Base-by-base conservation (phyloP, 92 coral and sea anemone species). In the Parazoanthus atlanticus region DNA sequence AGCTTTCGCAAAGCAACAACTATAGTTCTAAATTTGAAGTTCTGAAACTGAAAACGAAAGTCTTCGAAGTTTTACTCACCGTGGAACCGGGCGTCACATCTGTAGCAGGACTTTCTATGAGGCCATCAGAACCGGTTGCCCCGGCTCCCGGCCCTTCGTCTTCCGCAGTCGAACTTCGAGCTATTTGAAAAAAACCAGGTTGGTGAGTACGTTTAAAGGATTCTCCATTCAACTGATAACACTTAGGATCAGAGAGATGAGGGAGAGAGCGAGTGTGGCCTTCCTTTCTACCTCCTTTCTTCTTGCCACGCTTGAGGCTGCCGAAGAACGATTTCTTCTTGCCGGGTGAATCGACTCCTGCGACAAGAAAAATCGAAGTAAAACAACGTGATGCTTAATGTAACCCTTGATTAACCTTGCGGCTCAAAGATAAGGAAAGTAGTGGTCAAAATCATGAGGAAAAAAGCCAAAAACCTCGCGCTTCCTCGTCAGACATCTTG, bases 401-500 rank as follows among this genome's bases (percentile, higher is more conserved):
- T 33, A 47, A 69, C 61, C 43, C 86, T 56, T 66, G 56, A 11
- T 52, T 1, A 76, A 26, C 56, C 31, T 15, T 73, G n/a, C 23
- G 21, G 40, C 82, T 30, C 29, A 74, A 43, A 75, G 36, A 32
- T 56, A 65, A 43, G 25, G 47, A 46, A 33, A 71, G 89, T 43
- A 40, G 70, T 41, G 3, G 6, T 33, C 32, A 78, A 86, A 70
- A 72, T 88, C 54, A 74, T 84, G 80, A 47, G 80, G 38, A 76
- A 80, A 90, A 86, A 33, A 79, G 88, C 91, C 81, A 80, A 79
- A 92, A 92, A 96, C 96, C 96, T 95, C 98, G 94, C 77, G 90
- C 88, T 17, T 97, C 99, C 21, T 97, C 99, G 93, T 97, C 99
- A 89, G 99, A 97, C 99, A 97, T 97, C 93, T 90, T 81, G 82